Evolutionary conservation across 2,888 invertebrate species (phyloP).

Genomic region (Helicoverpa assulta): DNA sequence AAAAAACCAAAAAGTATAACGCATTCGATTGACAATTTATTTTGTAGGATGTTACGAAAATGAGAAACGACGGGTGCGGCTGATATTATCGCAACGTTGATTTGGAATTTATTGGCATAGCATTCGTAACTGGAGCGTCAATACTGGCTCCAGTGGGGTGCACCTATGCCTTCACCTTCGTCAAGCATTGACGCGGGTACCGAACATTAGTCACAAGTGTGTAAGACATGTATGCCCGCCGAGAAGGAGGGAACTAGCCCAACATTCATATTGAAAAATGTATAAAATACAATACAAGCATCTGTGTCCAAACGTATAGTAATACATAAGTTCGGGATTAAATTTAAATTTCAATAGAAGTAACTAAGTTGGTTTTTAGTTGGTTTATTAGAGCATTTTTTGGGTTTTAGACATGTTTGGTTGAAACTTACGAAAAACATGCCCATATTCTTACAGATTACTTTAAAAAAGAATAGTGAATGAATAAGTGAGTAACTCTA

Average conservation of each 20-base stretch:
- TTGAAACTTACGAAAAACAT: neutral
- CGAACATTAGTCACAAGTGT: constrained; percentile 82
- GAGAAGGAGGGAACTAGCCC: constrained; percentile 19
- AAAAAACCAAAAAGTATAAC: constrained; percentile 54
- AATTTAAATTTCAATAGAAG: constrained; percentile 2
- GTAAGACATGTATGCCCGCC: constrained; percentile 71
- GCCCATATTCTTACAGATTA: neutral
- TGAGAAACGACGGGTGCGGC: constrained; percentile 53
- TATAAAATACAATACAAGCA: constrained; percentile 4
- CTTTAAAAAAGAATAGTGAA: constrained; percentile 27
- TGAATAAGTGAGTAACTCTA: constrained; percentile 44
- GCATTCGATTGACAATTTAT: constrained; percentile 60
- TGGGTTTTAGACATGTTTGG: neutral
- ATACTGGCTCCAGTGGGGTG: constrained; percentile 72
- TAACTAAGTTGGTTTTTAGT: neutral
- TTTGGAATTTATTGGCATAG: constrained; percentile 73
- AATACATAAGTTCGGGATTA: constrained; percentile 3
- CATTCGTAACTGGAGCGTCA: constrained; percentile 75
- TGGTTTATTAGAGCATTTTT: neutral
- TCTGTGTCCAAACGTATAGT: neutral
- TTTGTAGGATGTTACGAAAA: constrained; percentile 55
- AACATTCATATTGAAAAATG: constrained; percentile 18
- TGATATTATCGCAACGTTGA: constrained; percentile 66
- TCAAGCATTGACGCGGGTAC: constrained; percentile 79
- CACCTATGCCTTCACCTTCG: constrained; percentile 81